Evolutionary conservation across 2,797 vertebrate species (phyloP).

Genomic region (Mus minutoides): DNA sequence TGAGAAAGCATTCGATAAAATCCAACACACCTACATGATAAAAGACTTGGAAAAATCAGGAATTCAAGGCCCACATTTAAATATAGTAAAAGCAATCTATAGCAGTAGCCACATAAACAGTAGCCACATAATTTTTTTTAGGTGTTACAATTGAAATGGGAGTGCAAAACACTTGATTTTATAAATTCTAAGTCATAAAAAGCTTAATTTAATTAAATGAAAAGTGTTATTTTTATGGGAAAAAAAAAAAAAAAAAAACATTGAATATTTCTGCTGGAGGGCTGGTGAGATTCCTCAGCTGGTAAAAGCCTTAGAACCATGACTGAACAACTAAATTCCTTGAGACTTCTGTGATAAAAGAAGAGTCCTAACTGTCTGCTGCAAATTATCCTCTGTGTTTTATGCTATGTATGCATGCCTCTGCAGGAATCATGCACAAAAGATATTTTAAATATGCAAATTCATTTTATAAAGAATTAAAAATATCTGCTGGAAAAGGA

Average conservation of each 20-base stretch:
- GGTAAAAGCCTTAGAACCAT: background rate
- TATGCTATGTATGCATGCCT: background rate
- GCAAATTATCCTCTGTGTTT: background rate
- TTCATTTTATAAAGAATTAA: background rate
- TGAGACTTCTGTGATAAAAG: background rate
- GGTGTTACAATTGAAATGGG: background rate
- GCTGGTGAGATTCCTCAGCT: background rate
- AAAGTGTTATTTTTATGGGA: background rate
- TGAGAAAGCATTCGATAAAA: too few relatives aligned
- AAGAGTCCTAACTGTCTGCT: too few relatives aligned
- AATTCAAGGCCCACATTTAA: too few relatives aligned
- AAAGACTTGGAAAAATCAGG: too few relatives aligned
- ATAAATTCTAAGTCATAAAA: background rate
- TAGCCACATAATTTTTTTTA: background rate
- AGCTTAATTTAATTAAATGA: background rate
- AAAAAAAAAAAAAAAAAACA: background rate
- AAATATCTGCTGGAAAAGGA: background rate
- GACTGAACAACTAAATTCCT: background rate
- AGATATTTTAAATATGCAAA: background rate
- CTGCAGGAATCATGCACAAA: background rate
- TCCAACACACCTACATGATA: too few relatives aligned
- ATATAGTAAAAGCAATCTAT: too few relatives aligned
- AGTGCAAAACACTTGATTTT: background rate
- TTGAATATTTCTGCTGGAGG: background rate
- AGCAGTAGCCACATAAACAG: too few relatives aligned